Conservation (phyloP, 2,888 invertebrate genomes). For the Ceriagrion tenellum region DNA sequence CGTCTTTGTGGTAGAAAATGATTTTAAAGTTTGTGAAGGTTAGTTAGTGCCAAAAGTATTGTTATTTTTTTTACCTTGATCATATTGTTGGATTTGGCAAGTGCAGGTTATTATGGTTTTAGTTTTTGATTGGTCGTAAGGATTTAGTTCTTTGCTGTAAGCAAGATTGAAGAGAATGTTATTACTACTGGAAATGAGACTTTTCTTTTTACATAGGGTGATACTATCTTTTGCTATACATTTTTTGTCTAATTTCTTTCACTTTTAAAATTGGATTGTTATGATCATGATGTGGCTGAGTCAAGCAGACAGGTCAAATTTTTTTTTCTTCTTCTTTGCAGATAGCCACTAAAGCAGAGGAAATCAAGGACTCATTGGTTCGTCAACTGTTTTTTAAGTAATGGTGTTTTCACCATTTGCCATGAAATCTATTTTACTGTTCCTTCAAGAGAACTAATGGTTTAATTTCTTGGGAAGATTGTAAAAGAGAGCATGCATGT, state of each 20-base stretch:
- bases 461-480: slow-evolving; percentile 60
- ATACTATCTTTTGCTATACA: background rate
- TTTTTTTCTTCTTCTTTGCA: slow-evolving; percentile 64
- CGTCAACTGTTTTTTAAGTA: slow-evolving; percentile 57
- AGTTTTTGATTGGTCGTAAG: background rate
- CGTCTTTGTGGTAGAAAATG: background rate
- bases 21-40: background rate
- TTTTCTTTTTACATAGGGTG: background rate
- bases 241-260: background rate
- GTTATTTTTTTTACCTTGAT: background rate
- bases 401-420: slow-evolving; percentile 62
- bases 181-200: background rate
- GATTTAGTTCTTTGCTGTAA: background rate
- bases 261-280: background rate
- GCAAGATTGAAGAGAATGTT: background rate
- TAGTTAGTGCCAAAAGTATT: background rate
- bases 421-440: slow-evolving; percentile 60
- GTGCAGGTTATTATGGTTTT: background rate
- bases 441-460: slow-evolving; percentile 60
- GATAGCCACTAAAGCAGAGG: slow-evolving; percentile 67
- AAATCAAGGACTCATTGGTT: slow-evolving; percentile 56
- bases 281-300: background rate
- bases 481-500: slow-evolving; percentile 57
- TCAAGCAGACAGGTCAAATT: slow-evolving; percentile 59
- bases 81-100: background rate